These are phyloP conservation scores for Ondatra zibethicus DNA, from an alignment of 2,113 vertebrate species.

Conservation along the genomic window DNA sequence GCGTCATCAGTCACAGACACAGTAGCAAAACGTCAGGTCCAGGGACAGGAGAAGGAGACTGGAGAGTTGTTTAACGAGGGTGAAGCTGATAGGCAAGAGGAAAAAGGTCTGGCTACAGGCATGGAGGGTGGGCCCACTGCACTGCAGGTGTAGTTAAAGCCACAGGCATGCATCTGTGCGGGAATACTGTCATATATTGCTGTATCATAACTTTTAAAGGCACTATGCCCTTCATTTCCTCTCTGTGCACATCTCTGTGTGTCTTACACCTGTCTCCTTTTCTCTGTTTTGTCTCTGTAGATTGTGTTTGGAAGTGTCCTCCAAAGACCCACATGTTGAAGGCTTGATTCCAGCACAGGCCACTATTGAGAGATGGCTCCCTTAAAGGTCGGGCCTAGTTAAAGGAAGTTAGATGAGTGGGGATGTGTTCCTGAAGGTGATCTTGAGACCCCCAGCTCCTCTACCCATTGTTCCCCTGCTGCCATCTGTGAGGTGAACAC, in stretches of 20 bases:
- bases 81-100: neutral
- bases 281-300: neutral
- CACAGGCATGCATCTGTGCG: neutral
- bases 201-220: neutral
- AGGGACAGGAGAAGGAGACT: neutral
- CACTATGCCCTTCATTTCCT: too few relatives aligned
- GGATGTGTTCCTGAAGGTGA: neutral
- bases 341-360: neutral
- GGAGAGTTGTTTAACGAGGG: neutral
- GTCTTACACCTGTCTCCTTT: neutral
- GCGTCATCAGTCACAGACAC: neutral
- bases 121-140: neutral
- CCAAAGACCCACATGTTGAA: neutral
- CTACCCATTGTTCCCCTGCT: neutral
- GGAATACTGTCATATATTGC: neutral
- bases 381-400: neutral
- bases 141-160: too few relatives aligned
- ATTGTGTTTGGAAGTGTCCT: neutral
- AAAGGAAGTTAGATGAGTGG: neutral
- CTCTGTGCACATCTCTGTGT: neutral
- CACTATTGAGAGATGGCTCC: neutral
- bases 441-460: neutral
- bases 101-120: too few relatives aligned
- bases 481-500: neutral
- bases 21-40: neutral